Conservation (phyloP, 1,140 invertebrate species). For the Dendrolimus kikuchii region DNA sequence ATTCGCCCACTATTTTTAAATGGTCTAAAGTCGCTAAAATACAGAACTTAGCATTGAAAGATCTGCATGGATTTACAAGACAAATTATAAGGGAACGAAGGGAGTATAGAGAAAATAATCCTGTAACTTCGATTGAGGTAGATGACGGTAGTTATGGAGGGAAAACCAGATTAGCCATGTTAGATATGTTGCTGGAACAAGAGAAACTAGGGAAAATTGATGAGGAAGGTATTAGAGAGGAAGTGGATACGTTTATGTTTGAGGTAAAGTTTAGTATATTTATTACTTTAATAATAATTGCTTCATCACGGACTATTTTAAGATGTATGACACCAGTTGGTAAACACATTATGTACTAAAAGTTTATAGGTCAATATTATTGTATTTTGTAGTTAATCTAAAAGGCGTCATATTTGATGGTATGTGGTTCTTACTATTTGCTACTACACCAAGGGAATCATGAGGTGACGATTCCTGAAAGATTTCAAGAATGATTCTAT, state of each 20-base stretch:
- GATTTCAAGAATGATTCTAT: no score
- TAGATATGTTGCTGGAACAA: conserved; percentile 76
- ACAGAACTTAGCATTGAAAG: conserved; percentile 23
- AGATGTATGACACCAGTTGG: no score
- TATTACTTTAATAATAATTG: no score
- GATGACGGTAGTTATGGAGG: conserved; percentile 12
- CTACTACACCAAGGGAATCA: no score
- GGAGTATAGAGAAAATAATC: conserved; percentile 11
- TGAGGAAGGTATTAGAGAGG: conserved; percentile 73
- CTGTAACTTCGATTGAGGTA: conserved; percentile 33
- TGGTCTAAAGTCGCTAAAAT: conserved; percentile 19
- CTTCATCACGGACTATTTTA: no score
- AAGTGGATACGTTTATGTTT: conserved; percentile 84
- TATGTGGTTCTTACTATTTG: neutral
- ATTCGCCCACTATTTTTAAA: conserved; percentile 28
- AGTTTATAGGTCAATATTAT: no score
- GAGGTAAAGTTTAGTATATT: conserved; percentile 61
- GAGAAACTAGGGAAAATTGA: conserved; percentile 47
- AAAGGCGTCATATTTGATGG: conserved; percentile 28
- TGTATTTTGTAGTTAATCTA: no score
- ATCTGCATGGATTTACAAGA: conserved; percentile 35
- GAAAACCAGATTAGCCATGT: conserved; percentile 34
- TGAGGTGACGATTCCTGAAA: no score
- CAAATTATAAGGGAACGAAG: conserved; percentile 35
- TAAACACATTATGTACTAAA: no score